phyloP scores from a whole-genome alignment of 2,888 invertebrate species.

The Aspidiotus destructor region DNA sequence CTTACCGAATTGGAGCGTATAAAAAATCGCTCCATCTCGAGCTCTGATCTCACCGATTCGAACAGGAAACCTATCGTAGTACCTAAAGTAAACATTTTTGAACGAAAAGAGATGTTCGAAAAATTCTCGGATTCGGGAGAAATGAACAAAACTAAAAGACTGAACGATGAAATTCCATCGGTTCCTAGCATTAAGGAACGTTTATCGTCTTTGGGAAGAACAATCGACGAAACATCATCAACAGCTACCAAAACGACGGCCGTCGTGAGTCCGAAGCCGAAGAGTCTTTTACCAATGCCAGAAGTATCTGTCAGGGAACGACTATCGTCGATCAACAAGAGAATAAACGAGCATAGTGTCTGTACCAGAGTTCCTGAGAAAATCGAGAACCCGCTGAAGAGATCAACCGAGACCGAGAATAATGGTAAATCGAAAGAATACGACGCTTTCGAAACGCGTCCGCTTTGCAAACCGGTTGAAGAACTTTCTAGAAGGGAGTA shows the following conservation, averaged over 20 bases:
- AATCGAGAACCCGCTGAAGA: neutral
- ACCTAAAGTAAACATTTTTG: conserved; percentile 65
- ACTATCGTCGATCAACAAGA: conserved; percentile 18
- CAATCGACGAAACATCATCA: neutral
- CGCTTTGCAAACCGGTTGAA: neutral
- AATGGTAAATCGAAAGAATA: neutral
- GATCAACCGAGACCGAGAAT: neutral
- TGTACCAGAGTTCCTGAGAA: neutral
- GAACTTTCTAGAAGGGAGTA: neutral
- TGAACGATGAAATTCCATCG: neutral
- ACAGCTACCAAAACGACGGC: neutral
- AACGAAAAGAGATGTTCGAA: conserved; percentile 74
- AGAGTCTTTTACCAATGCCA: conserved; percentile 8
- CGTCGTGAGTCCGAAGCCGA: conserved; percentile 1
- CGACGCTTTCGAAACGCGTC: neutral
- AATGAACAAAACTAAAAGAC: neutral
- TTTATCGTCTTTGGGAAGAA: neutral
- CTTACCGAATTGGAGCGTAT: conserved; percentile 44
- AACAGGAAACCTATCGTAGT: conserved; percentile 33
- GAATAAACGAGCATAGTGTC: conserved; percentile 2
- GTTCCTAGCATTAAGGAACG: conserved; percentile 17
- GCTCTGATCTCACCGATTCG: conserved; percentile 43
- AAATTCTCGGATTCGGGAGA: conserved; percentile 41
- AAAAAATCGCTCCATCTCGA: conserved; percentile 36
- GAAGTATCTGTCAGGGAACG: conserved; percentile 12